Percentiles rank a stretch among this genome's conserved stretches.
Evolutionary conservation across 2,888 invertebrate species (phyloP).

Genomic region (Lasius fuliginosus): DNA sequence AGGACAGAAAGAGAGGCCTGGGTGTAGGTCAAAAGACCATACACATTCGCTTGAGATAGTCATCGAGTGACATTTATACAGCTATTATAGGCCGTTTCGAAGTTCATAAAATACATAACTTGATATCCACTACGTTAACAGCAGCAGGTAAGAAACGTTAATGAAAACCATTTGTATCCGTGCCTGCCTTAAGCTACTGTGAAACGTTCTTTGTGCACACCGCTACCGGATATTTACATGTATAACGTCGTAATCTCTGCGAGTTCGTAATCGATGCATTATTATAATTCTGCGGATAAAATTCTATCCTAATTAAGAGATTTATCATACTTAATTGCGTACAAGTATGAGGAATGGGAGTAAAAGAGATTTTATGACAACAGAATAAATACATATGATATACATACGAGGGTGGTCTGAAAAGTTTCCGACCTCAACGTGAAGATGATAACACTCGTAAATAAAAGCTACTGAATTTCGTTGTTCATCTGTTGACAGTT

Average conservation of each 20-base stretch:
- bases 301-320: constrained; percentile 48
- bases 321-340: constrained; percentile 3
- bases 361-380: not conserved
- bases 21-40: constrained; percentile 60
- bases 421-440: too few species aligned
- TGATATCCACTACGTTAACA: constrained; percentile 63
- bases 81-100: constrained; percentile 68
- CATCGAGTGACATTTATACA: constrained; percentile 74
- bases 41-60: constrained; percentile 62
- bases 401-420: too few species aligned
- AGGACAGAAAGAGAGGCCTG: not conserved
- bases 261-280: constrained; percentile 62
- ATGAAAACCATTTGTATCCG: constrained; percentile 73
- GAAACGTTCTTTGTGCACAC: constrained; percentile 30
- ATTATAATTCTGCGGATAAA: constrained; percentile 55
- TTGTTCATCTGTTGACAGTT: too few species aligned
- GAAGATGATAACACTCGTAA: too few species aligned
- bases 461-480: too few species aligned
- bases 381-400: not conserved
- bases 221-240: constrained; percentile 40
- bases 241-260: constrained; percentile 66
- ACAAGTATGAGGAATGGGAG: not conserved
- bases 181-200: constrained; percentile 58
- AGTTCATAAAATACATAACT: constrained; percentile 78
- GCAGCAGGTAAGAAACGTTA: constrained; percentile 74